These are phyloP conservation scores for Oscheius sp. DNA, from an alignment of 2,888 invertebrate species.

Conservation along the genomic window DNA sequence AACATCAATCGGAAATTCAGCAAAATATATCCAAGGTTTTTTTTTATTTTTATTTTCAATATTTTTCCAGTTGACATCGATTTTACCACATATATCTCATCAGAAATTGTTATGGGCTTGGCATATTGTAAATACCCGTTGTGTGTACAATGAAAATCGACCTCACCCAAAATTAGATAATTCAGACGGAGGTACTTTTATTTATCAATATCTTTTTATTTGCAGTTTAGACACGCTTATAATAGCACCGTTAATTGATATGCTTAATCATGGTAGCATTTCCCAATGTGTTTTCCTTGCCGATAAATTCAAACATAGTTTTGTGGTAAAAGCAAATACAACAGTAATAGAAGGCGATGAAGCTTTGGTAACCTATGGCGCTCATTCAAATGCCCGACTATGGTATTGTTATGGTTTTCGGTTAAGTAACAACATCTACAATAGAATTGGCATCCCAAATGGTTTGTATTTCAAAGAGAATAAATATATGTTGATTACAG, in stretches of 20 bases:
- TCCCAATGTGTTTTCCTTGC: slow-evolving; percentile 55
- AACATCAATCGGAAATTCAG: slow-evolving; percentile 11
- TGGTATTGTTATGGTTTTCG: slow-evolving; percentile 75
- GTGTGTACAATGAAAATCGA: slow-evolving; percentile 55
- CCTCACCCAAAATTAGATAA: slow-evolving; percentile 41
- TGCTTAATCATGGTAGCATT: slow-evolving; percentile 68
- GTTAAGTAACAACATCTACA: slow-evolving; percentile 71
- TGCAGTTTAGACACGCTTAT: slow-evolving; percentile 62
- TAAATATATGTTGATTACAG: slow-evolving; percentile 37
- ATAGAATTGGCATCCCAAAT: slow-evolving; percentile 57
- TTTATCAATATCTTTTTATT: not conserved
- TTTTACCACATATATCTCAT: slow-evolving; percentile 40
- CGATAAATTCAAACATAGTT: slow-evolving; percentile 42
- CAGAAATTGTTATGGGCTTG: slow-evolving; percentile 67
- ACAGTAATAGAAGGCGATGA: slow-evolving; percentile 50
- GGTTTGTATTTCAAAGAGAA: slow-evolving; percentile 40
- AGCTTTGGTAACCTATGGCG: slow-evolving; percentile 73
- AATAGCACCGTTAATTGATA: slow-evolving; percentile 70
- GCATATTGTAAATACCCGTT: slow-evolving; percentile 71
- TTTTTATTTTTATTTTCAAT: not conserved
- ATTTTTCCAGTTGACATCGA: slow-evolving; percentile 39
- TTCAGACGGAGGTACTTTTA: not conserved
- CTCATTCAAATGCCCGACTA: slow-evolving; percentile 74
- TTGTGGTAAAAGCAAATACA: slow-evolving; percentile 39
- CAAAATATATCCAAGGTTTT: slow-evolving; percentile 14